phyloP scores from a whole-genome alignment of 53 echinoderm and acorn worm species.

The Apostichopus leukothele region DNA sequence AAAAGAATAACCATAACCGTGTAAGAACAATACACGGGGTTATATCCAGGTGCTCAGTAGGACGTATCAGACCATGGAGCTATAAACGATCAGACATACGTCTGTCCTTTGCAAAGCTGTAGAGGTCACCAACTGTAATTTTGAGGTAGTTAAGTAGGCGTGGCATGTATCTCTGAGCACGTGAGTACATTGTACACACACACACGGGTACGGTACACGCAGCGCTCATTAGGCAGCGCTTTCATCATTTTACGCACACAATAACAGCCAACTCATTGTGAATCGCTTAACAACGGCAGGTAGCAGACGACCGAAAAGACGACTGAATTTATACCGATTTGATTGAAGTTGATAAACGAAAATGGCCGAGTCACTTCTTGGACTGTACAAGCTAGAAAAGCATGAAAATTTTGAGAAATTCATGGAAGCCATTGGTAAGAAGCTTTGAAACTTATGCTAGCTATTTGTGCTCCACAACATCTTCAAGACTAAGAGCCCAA shows the following conservation, averaged over 20 bases:
- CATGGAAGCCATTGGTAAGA: conserved; percentile 88
- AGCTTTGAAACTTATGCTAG: not conserved
- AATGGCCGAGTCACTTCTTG: conserved; percentile 51
- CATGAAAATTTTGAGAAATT: conserved; percentile 81
- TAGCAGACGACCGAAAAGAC: conserved; percentile 1
- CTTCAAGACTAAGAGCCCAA: no score
- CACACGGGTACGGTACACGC: not conserved
- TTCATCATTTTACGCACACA: no score
- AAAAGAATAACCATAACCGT: no score
- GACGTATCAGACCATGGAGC: no score
- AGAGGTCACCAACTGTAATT: not conserved
- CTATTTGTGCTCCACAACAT: no score
- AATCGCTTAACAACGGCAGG: not conserved
- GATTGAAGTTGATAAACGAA: not conserved
- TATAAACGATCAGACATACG: no score
- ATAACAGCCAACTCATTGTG: no score
- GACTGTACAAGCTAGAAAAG: conserved; percentile 69
- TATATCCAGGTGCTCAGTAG: no score
- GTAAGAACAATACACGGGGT: no score
- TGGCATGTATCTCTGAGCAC: not conserved
- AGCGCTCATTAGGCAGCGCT: not conserved
- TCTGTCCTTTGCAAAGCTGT: no score
- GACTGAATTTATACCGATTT: not conserved
- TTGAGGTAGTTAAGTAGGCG: not conserved
- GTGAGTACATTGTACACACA: not conserved